Evolutionary conservation across 2,888 invertebrate species (phyloP).

Genomic region (Folsomia manolachei): DNA sequence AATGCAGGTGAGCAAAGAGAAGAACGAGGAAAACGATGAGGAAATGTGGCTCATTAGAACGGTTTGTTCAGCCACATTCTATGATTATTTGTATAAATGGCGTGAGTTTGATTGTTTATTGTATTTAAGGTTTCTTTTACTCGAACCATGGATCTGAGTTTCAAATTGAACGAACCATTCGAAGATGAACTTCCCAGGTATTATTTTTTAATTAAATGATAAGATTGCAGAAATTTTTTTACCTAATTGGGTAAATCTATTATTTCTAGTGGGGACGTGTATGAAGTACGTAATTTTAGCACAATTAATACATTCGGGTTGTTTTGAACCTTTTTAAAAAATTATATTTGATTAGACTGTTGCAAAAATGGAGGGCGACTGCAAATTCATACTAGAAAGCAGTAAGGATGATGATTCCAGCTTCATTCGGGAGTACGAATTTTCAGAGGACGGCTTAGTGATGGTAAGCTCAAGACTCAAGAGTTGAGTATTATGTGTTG

Average conservation of each 20-base stretch:
- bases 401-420: constrained; percentile 52
- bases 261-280: constrained; percentile 57
- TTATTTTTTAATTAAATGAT: too few species aligned
- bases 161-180: constrained; percentile 64
- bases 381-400: constrained; percentile 32
- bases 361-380: constrained; percentile 31
- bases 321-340: neutral
- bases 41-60: constrained; percentile 63
- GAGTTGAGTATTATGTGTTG: too few species aligned
- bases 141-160: constrained; percentile 59
- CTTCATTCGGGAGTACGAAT: constrained; percentile 55
- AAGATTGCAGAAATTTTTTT: too few species aligned
- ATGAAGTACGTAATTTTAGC: constrained; percentile 57
- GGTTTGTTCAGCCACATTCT: too few species aligned
- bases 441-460: constrained; percentile 54
- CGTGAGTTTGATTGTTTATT: too few species aligned
- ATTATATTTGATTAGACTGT: constrained; percentile 24
- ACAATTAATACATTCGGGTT: neutral
- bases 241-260: too few species aligned
- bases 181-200: constrained; percentile 67
- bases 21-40: constrained; percentile 52
- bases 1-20: neutral
- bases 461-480: constrained; percentile 51
- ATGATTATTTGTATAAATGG: too few species aligned
- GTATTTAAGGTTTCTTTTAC: too few species aligned